These are phyloP conservation scores for Aquatica leii DNA, from an alignment of 2,888 invertebrate species.

Conservation along the genomic window DNA sequence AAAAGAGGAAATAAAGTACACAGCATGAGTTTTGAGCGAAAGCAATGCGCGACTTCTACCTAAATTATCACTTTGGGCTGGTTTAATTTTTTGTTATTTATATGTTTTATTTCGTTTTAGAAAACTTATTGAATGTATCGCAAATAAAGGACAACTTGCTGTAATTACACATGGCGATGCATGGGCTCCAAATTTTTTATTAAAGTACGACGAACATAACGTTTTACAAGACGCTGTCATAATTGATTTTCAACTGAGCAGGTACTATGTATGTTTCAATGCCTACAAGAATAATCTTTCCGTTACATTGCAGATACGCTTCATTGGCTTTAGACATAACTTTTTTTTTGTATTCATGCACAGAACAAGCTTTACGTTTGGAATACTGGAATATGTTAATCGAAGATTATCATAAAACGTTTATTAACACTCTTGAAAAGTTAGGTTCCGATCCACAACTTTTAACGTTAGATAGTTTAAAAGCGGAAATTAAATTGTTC, in stretches of 20 bases:
- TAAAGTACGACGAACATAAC: slow-evolving; percentile 56
- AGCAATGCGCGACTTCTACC: too few species aligned
- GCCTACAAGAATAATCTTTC: background rate
- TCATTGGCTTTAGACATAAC: slow-evolving; percentile 47
- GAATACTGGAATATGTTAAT: slow-evolving; percentile 68
- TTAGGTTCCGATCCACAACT: slow-evolving; percentile 70
- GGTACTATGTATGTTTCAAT: slow-evolving; percentile 45
- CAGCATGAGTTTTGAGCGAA: too few species aligned
- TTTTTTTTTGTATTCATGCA: slow-evolving; percentile 68
- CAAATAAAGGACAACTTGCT: slow-evolving; percentile 52
- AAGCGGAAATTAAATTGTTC: slow-evolving; percentile 66
- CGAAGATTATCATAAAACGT: slow-evolving; percentile 66
- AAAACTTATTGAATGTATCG: slow-evolving; percentile 47
- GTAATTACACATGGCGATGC: slow-evolving; percentile 77
- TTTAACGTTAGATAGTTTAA: slow-evolving; percentile 64
- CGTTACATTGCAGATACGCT: slow-evolving; percentile 17
- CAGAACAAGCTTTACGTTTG: slow-evolving; percentile 65
- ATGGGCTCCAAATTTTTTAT: slow-evolving; percentile 78
- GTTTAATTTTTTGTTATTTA: too few species aligned
- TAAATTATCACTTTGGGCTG: too few species aligned
- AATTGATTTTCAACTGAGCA: slow-evolving; percentile 75
- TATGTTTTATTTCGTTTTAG: too few species aligned
- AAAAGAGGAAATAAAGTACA: too few species aligned
- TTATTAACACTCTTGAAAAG: slow-evolving; percentile 64
- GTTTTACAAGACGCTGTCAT: slow-evolving; percentile 64